Percentiles rank a stretch among this genome's conserved stretches.
These are phyloP conservation scores for Bathybates hornii DNA, from an alignment of 2,113 vertebrate genomes.

Conservation along the genomic window DNA sequence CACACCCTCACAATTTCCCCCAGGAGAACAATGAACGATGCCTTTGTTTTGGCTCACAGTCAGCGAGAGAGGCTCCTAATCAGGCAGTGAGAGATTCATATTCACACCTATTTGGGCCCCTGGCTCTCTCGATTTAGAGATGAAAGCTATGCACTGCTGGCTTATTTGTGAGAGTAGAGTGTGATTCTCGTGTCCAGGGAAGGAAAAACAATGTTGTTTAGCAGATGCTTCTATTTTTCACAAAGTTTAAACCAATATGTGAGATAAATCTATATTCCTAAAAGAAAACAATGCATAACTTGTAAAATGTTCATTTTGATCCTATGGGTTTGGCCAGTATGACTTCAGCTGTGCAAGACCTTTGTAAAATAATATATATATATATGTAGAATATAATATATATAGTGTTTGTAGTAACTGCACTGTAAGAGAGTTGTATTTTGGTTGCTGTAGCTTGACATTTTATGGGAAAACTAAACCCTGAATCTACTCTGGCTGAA, in stretches of 20 bases:
- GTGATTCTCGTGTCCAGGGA: background rate
- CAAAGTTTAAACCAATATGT: background rate
- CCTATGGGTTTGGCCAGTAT: background rate
- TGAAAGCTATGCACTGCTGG: background rate
- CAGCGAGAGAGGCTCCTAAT: background rate
- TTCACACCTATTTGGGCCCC: background rate
- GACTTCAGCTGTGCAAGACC: background rate
- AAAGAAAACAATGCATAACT: background rate
- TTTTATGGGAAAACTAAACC: slow-evolving; percentile 9
- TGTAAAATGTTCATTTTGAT: background rate
- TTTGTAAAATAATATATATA: background rate
- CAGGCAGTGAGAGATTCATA: slow-evolving; percentile 5
- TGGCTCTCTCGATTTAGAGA: background rate
- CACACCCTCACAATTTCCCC: background rate
- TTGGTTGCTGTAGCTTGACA: background rate
- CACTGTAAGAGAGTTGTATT: background rate
- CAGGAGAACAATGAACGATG: background rate
- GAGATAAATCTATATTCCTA: background rate
- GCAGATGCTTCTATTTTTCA: background rate
- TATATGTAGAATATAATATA: background rate
- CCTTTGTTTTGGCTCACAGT: slow-evolving; percentile 25
- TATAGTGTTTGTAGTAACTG: background rate
- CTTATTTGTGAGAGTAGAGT: background rate
- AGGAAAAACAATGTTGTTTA: background rate
- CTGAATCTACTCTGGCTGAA: background rate